phyloP scores from a whole-genome alignment of 2,888 invertebrate species.

The Dryobotodes eremita region DNA sequence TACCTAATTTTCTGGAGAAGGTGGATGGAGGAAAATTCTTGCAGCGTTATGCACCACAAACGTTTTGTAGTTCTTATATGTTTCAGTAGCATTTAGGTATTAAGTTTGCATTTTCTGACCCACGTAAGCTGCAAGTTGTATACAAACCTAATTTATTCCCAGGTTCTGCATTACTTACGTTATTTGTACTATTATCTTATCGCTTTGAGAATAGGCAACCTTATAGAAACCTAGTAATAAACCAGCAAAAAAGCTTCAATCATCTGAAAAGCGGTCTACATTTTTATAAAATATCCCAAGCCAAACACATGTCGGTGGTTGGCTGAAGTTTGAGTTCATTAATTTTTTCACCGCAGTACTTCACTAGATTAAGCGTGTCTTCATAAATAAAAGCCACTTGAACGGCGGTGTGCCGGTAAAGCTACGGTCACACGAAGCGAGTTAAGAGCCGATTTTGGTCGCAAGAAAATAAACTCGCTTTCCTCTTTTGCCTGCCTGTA shows the following conservation, averaged over 20 bases:
- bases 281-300: slow-evolving; percentile 23
- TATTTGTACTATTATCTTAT: too few species aligned
- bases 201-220: background rate
- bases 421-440: slow-evolving; percentile 19
- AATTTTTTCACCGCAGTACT: slow-evolving; percentile 69
- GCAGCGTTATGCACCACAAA: background rate
- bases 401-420: slow-evolving; percentile 68
- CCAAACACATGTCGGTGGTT: slow-evolving; percentile 48
- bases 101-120: background rate
- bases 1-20: background rate
- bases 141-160: background rate
- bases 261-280: background rate
- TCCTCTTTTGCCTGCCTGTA: background rate
- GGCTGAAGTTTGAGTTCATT: slow-evolving; percentile 59
- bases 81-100: background rate
- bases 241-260: background rate
- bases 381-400: slow-evolving; percentile 85
- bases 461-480: background rate
- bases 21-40: background rate
- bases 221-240: background rate
- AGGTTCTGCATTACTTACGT: background rate
- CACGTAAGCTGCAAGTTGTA: background rate
- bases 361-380: slow-evolving; percentile 81
- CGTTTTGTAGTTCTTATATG: background rate
- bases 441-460: background rate